Evolutionary conservation across 2,888 invertebrate genomes (phyloP).

Genomic region (Phalangium opilio): DNA sequence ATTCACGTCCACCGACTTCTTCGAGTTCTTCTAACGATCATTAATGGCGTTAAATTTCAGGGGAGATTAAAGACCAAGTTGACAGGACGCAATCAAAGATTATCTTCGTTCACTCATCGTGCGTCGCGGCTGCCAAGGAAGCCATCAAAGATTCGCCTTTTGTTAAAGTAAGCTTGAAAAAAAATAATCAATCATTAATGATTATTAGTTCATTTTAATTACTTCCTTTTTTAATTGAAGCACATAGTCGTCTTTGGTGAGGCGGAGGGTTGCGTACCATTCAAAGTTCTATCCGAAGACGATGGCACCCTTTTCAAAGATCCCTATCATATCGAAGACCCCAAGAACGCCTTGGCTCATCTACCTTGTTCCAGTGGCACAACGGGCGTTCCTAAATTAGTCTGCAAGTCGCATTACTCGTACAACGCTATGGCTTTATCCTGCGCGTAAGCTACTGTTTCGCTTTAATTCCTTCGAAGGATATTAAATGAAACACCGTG

Average conservation of each 20-base stretch:
- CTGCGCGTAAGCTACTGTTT: background rate
- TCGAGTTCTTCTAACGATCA: no score
- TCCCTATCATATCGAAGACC: background rate
- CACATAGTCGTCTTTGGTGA: background rate
- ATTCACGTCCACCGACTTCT: no score
- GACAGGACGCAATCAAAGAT: no score
- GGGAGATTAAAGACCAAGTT: no score
- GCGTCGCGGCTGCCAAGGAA: no score
- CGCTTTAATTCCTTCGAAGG: background rate
- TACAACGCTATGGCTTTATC: background rate
- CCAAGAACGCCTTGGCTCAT: background rate
- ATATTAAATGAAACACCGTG: background rate
- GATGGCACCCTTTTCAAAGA: background rate
- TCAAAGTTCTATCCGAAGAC: background rate
- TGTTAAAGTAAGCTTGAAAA: no score
- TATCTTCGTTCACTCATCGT: no score
- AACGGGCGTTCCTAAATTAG: background rate
- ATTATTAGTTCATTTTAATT: no score
- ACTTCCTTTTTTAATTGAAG: no score
- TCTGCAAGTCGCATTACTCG: background rate
- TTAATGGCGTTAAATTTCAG: no score
- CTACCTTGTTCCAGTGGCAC: background rate
- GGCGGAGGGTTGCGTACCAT: background rate
- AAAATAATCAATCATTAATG: no score
- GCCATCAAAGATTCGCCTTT: no score